Base-by-base conservation (phyloP, 2,797 vertebrate genomes). In the Myoxocephalus aenaeus region DNA sequence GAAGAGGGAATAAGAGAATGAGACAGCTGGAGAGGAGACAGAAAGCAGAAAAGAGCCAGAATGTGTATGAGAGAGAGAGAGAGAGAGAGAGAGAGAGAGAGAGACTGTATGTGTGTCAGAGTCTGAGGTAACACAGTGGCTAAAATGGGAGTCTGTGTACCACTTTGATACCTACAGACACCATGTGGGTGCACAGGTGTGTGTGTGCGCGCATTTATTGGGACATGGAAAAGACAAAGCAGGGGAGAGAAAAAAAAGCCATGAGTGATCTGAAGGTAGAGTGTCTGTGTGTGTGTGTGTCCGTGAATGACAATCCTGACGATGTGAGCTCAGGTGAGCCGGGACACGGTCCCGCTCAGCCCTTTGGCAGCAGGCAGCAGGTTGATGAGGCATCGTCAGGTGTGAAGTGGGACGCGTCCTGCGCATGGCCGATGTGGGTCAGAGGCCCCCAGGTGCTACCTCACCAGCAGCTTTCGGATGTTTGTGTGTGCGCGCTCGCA, bases 1-100 rank as follows among this genome's bases (percentile, higher is more conserved):
- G 83, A 85, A 81, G 80, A 86, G 78, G 79, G 87, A 91, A 87
- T 71, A 80, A 84, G 81, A 89, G 79, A 93, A 77, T 50, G 70
- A 86, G 79, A 89, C 77, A 77, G 82, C 56, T 58, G 70, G 72
- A 86, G 86, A 61, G 66, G 77, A 89, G 84, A 81, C 44, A 34
- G 65, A 68, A 77, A 48, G 70, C 65, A 80, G 75, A 75, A 81
- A 66, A 73, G 59, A 88, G 74, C 14, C 68, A 70, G 82, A 51
- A 48, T 82, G 84, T 80, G 74, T 65, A 57, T 67, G 73, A 68
- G 68, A 64, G 40, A 25, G 29, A 22, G 73, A 17, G 44, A 58
- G 10, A 27, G 17, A 44, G 51, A 13, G 29, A 13, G 40, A 15
- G 13, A 15, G 18, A 36, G 40, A 18, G 18, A 54, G 53, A 38